phyloP scores from a whole-genome alignment of 1,140 invertebrate genomes.

The Solen grandis region DNA sequence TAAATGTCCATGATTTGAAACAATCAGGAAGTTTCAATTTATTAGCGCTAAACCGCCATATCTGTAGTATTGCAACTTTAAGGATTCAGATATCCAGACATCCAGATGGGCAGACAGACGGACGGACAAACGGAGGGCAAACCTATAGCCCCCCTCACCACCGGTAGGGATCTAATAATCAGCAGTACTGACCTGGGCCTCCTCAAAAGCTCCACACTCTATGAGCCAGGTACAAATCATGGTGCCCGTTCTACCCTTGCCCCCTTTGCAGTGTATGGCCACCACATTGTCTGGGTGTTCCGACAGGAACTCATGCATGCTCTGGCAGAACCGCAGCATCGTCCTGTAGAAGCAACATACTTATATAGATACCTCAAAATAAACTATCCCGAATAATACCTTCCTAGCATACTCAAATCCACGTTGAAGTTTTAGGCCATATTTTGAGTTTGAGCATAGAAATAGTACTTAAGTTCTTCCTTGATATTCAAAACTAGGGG shows the following conservation, averaged over 20 bases:
- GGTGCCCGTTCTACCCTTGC: constrained; percentile 85
- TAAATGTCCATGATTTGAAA: no score
- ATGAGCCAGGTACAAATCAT: constrained; percentile 84
- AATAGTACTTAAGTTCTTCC: no score
- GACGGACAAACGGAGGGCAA: no score
- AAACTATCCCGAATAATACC: not conserved
- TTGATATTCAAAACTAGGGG: no score
- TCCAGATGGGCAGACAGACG: no score
- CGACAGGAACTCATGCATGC: constrained; percentile 82
- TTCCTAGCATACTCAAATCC: not conserved
- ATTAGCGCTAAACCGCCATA: no score
- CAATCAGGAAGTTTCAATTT: no score
- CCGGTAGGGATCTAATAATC: no score
- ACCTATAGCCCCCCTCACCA: no score
- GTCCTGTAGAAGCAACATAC: constrained; percentile 80
- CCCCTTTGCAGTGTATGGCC: constrained; percentile 86
- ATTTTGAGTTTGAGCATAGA: not conserved
- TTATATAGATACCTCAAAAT: no score
- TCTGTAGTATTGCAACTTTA: no score
- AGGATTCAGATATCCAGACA: no score
- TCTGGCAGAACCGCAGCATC: constrained; percentile 81
- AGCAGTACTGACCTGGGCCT: constrained; percentile 80
- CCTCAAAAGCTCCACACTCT: constrained; percentile 82
- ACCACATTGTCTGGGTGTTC: constrained; percentile 83
- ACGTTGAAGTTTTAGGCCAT: not conserved